These are phyloP conservation scores for Oedothorax gibbosus DNA, from an alignment of 1,140 invertebrate species.

Conservation along the genomic window DNA sequence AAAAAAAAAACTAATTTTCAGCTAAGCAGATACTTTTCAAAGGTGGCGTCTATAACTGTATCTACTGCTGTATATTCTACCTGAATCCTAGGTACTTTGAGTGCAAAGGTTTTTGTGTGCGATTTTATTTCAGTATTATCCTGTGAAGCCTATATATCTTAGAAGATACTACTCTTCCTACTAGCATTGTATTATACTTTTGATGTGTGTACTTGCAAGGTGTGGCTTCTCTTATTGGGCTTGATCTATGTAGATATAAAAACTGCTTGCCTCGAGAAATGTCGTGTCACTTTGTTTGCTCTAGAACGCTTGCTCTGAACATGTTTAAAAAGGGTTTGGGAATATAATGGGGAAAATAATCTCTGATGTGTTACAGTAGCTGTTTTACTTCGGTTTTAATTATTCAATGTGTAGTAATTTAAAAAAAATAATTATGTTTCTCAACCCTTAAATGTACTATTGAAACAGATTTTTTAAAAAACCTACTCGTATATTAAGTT, in stretches of 20 bases:
- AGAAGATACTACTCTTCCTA: slow-evolving; percentile 23
- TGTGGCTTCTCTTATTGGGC: slow-evolving; percentile 50
- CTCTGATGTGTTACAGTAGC: too few species aligned
- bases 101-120: slow-evolving; percentile 47
- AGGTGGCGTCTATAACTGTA: slow-evolving; percentile 34
- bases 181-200: slow-evolving; percentile 53
- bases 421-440: too few species aligned
- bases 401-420: too few species aligned
- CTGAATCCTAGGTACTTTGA: slow-evolving; percentile 51
- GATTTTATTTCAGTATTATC: slow-evolving; percentile 60
- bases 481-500: too few species aligned
- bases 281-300: slow-evolving; percentile 17
- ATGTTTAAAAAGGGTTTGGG: too few species aligned
- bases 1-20: slow-evolving; percentile 31
- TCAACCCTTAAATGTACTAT: too few species aligned
- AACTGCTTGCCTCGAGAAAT: slow-evolving; percentile 38
- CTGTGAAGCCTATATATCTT: slow-evolving; percentile 44
- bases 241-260: slow-evolving; percentile 52
- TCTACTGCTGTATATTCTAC: slow-evolving; percentile 47
- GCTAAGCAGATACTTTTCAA: slow-evolving; percentile 18
- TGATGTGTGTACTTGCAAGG: slow-evolving; percentile 49
- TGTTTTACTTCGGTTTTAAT: too few species aligned
- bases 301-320: too few species aligned
- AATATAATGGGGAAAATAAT: too few species aligned
- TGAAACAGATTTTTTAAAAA: too few species aligned